Percentiles rank a stretch among this genome's conserved stretches.
These are phyloP conservation scores for Sebastes oblongus DNA, from an alignment of 2,797 vertebrate genomes.

Conservation along the genomic window DNA sequence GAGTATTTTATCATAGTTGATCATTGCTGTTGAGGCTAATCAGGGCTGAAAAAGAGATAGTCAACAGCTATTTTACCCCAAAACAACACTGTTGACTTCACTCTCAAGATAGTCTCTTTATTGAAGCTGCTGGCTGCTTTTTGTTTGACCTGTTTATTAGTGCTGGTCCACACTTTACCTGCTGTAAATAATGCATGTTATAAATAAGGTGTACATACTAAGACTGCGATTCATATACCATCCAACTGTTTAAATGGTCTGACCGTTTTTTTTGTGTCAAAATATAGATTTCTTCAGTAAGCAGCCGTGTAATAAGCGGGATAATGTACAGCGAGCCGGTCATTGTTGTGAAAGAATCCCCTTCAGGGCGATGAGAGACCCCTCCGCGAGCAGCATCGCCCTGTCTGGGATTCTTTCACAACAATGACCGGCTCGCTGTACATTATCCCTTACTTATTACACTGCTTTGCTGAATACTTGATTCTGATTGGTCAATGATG, in stretches of 20 bases:
- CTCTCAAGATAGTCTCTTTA: constrained; percentile 7
- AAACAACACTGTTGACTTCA: neutral
- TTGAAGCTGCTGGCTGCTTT: neutral
- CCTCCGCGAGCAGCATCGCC: too few relatives aligned
- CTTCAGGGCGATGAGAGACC: too few relatives aligned
- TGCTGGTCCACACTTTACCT: neutral
- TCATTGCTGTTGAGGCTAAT: neutral
- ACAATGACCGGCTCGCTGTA: too few relatives aligned
- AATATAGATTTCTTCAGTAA: too few relatives aligned
- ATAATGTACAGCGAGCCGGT: too few relatives aligned
- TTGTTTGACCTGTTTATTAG: constrained; percentile 6
- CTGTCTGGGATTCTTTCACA: too few relatives aligned
- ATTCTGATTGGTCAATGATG: too few relatives aligned
- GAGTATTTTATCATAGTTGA: neutral
- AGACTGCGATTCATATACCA: neutral
- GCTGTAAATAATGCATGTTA: neutral
- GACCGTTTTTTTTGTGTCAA: too few relatives aligned
- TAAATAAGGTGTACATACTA: neutral
- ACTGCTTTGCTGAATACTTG: too few relatives aligned
- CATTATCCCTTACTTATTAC: too few relatives aligned
- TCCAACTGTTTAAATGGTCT: neutral
- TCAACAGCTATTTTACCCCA: neutral
- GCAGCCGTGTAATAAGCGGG: too few relatives aligned
- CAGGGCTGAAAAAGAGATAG: neutral
- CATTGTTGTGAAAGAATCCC: too few relatives aligned